Conservation (phyloP, 2,888 invertebrate species). For the Ichneumon xanthorius region DNA sequence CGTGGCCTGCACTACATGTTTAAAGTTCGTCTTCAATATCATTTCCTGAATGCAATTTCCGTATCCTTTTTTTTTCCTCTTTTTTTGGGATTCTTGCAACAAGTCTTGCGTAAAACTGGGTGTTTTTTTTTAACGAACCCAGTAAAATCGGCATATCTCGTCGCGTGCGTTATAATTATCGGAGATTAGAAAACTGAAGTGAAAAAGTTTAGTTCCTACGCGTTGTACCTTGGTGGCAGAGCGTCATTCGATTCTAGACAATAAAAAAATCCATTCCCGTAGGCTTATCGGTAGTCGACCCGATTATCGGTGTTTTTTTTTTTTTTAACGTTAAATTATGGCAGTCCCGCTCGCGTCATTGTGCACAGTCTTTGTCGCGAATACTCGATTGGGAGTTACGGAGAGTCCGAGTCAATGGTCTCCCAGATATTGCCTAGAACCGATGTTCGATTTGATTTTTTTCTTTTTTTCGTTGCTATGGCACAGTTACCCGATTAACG, state of each 20-base stretch:
- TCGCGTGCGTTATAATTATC: slow-evolving; percentile 37
- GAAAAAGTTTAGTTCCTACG: slow-evolving; percentile 47
- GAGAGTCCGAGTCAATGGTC: slow-evolving; percentile 5
- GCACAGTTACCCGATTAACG: slow-evolving; percentile 73
- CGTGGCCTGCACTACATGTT: slow-evolving; percentile 70
- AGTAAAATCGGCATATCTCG: slow-evolving; percentile 47
- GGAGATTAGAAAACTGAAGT: slow-evolving; percentile 16
- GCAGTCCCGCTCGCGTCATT: slow-evolving; percentile 68
- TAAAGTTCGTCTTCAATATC: slow-evolving; percentile 65
- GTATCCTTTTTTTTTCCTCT: slow-evolving; percentile 22
- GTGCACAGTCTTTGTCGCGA: slow-evolving; percentile 53
- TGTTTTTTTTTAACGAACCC: slow-evolving; percentile 6
- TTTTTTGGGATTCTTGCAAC: slow-evolving; percentile 45
- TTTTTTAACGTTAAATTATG: slow-evolving; percentile 68
- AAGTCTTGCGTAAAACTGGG: slow-evolving; percentile 9
- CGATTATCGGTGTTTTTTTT: slow-evolving; percentile 50
- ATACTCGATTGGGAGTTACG: slow-evolving; percentile 17
- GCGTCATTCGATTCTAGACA: slow-evolving; percentile 69
- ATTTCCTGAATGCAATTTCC: slow-evolving; percentile 68
- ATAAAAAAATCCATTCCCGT: slow-evolving; percentile 61
- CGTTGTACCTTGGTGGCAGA: slow-evolving; percentile 34
- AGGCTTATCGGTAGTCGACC: slow-evolving; percentile 48
- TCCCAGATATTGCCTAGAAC: slow-evolving; percentile 72
- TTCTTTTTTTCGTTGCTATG: slow-evolving; percentile 77
- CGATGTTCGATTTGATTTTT: slow-evolving; percentile 72